phyloP scores from a whole-genome alignment of 2,797 vertebrate genomes.

The Loris lydekkerianus region DNA sequence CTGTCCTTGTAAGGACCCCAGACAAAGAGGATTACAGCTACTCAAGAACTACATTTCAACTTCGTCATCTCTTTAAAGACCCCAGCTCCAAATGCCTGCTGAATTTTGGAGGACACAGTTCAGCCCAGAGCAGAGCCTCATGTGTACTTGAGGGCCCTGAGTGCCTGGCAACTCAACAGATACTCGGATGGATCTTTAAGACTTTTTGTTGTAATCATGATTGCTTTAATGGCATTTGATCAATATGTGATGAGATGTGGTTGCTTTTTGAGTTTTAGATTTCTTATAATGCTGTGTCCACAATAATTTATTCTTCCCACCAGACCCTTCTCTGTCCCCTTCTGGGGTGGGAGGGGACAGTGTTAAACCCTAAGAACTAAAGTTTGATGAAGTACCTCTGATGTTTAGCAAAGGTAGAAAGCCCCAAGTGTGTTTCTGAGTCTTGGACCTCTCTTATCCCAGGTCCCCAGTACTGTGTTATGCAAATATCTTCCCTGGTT shows the following conservation, averaged over 20 bases:
- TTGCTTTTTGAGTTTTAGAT: neutral
- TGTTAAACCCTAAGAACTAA: neutral
- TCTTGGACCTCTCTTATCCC: neutral
- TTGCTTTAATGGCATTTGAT: accelerated
- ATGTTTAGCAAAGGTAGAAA: slow-evolving; percentile 20
- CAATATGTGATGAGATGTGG: neutral
- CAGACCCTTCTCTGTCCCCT: neutral
- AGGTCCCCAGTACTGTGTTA: neutral
- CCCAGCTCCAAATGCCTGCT: neutral
- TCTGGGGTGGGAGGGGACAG: neutral
- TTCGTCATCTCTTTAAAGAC: neutral
- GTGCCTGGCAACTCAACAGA: accelerated
- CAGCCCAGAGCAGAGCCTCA: accelerated
- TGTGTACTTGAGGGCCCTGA: accelerated
- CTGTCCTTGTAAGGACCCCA: accelerated
- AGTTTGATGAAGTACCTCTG: neutral
- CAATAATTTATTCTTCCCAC: neutral
- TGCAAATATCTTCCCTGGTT: slow-evolving; percentile 65
- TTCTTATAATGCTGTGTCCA: neutral
- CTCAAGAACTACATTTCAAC: accelerated
- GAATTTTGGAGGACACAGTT: accelerated
- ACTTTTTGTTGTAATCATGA: accelerated
- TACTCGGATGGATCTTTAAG: accelerated
- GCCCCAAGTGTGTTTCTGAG: neutral
- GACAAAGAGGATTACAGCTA: accelerated